These are phyloP conservation scores for Crocuta crocuta DNA, from an alignment of 2,113 vertebrate species.

Conservation along the genomic window DNA sequence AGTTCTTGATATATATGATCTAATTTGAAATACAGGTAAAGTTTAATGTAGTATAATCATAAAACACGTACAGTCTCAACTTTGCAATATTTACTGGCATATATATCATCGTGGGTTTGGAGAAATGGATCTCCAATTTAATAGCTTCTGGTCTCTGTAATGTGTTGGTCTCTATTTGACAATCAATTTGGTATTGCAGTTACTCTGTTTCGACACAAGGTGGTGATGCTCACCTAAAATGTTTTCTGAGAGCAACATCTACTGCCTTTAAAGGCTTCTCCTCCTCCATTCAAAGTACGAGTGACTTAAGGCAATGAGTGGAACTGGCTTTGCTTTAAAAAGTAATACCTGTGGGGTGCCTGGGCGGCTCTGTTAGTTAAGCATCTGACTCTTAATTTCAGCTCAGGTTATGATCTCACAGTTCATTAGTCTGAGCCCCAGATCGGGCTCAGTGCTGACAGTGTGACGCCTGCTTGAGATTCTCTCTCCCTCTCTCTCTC, in stretches of 20 bases:
- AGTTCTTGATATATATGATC: not conserved
- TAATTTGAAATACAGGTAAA: not conserved
- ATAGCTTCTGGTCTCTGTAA: not conserved
- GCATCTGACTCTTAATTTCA: too few relatives aligned
- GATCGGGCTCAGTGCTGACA: too few relatives aligned
- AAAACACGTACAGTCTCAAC: not conserved
- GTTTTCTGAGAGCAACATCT: not conserved
- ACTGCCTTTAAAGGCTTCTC: not conserved
- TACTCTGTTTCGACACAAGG: conserved; percentile 62
- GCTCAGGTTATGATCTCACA: too few relatives aligned
- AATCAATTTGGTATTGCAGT: conserved; percentile 38
- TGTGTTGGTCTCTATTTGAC: not conserved
- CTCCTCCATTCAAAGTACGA: not conserved
- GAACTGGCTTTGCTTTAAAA: conserved; percentile 7
- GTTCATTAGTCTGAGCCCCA: too few relatives aligned
- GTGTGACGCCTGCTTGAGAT: too few relatives aligned
- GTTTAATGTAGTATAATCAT: not conserved
- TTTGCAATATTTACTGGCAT: not conserved
- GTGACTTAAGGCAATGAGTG: not conserved
- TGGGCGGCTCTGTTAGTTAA: too few relatives aligned
- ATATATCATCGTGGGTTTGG: not conserved
- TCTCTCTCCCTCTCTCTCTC: too few relatives aligned
- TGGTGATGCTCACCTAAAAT: conserved; percentile 65
- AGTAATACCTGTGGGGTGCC: not conserved
- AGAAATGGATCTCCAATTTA: not conserved